Conservation (phyloP, 2,113 vertebrate species). For the Procavia capensis region DNA sequence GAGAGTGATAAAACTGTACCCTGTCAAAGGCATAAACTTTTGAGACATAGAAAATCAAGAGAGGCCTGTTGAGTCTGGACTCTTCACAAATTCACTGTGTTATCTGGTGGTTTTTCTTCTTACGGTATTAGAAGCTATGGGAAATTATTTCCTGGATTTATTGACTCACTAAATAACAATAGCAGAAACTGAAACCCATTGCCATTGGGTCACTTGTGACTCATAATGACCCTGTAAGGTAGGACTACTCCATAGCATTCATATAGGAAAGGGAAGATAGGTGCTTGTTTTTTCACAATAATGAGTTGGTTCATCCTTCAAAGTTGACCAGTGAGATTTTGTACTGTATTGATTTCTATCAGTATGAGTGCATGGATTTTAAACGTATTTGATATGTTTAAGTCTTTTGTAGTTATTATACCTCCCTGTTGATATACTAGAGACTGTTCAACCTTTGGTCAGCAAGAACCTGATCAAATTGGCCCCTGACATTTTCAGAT, state of each 20-base stretch:
- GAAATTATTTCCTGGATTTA: neutral
- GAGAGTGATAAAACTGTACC: too few relatives aligned
- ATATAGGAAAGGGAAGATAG: neutral
- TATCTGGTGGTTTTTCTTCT: neutral
- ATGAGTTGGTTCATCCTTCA: neutral
- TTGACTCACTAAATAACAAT: neutral
- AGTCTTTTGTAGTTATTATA: neutral
- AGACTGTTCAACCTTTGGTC: neutral
- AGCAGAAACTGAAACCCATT: too few relatives aligned
- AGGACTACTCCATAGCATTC: neutral
- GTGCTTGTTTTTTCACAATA: slow-evolving; percentile 5
- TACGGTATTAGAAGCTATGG: neutral
- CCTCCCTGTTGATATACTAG: neutral
- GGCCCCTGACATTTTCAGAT: neutral
- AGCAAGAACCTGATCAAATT: neutral
- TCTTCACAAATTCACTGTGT: neutral
- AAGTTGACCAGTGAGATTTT: neutral
- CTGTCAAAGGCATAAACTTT: neutral
- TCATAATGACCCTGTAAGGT: too few relatives aligned
- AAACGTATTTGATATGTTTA: slow-evolving; percentile 13
- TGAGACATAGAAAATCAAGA: neutral
- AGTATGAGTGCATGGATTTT: neutral
- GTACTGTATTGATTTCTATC: slow-evolving; percentile 4
- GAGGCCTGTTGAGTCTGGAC: neutral
- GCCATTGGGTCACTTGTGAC: too few relatives aligned